These are phyloP conservation scores for Sarcophaga rosellei DNA, from an alignment of 2,888 invertebrate genomes.

Conservation along the genomic window DNA sequence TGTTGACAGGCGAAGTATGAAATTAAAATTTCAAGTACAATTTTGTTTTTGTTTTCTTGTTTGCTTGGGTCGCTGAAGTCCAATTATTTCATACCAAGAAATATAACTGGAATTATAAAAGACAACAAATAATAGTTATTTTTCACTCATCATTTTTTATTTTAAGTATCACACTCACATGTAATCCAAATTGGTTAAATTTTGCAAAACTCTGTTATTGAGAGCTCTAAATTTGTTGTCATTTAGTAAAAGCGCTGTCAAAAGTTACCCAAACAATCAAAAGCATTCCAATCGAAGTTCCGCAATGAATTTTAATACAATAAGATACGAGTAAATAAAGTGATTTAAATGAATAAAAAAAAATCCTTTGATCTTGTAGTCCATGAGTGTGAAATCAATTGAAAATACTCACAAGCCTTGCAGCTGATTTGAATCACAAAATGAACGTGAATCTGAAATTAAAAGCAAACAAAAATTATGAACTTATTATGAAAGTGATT, in stretches of 20 bases:
- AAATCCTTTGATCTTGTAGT: not conserved
- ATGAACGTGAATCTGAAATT: slow-evolving; percentile 82
- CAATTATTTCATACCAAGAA: slow-evolving; percentile 77
- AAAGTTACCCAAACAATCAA: slow-evolving; percentile 81
- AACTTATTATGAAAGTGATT: not conserved
- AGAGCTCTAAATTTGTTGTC: slow-evolving; percentile 79
- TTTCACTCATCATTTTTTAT: not conserved
- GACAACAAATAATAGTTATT: not conserved
- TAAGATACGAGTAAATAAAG: not conserved
- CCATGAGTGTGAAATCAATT: not conserved
- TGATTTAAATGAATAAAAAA: not conserved
- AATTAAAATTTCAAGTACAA: too few relatives aligned
- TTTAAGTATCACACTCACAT: slow-evolving; percentile 76
- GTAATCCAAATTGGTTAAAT: slow-evolving; percentile 80
- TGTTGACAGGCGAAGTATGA: too few relatives aligned
- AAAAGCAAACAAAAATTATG: not conserved
- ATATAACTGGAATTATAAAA: slow-evolving; percentile 82
- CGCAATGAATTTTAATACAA: slow-evolving; percentile 80
- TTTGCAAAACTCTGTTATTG: slow-evolving; percentile 79
- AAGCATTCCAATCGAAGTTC: slow-evolving; percentile 80
- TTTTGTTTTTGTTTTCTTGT: too few relatives aligned
- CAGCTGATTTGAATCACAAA: slow-evolving; percentile 81
- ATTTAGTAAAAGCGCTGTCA: slow-evolving; percentile 81
- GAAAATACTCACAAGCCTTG: slow-evolving; percentile 78
- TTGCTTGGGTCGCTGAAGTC: too few relatives aligned